Evolutionary conservation across 30 jellyfish, hydroid and myxozoan genomes (phyloP).

Genomic region (Nemopilema nomurai): DNA sequence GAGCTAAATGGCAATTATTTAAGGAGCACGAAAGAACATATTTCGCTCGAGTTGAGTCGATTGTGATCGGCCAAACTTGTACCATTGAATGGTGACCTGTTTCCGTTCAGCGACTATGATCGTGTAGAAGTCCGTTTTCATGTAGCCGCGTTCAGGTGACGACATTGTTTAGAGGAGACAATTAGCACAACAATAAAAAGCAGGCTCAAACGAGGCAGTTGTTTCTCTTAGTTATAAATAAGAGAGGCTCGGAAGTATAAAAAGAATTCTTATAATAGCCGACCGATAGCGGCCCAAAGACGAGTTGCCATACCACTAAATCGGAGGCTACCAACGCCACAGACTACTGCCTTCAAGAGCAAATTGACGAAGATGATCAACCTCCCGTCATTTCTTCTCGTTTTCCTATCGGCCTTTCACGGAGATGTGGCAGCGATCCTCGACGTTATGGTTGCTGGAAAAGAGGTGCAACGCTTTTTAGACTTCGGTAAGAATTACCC

Average conservation of each 20-base stretch:
- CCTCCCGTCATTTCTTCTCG: slow-evolving; percentile 18
- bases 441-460: slow-evolving; percentile 74
- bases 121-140: neutral
- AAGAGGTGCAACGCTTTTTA: slow-evolving; percentile 68
- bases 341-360: neutral
- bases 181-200: neutral
- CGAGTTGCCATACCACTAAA: neutral
- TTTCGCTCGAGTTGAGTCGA: no score
- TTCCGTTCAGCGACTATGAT: neutral
- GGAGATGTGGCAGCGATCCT: slow-evolving; percentile 66
- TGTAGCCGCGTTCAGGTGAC: neutral
- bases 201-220: neutral
- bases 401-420: slow-evolving; percentile 46
- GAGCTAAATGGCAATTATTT: no score
- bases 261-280: neutral
- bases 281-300: neutral
- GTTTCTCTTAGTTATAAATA: neutral
- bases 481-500: slow-evolving; percentile 52
- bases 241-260: neutral
- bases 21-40: no score
- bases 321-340: slow-evolving; percentile 1
- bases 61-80: no score
- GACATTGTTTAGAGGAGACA: neutral
- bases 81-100: neutral
- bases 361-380: slow-evolving; percentile 6